Base-by-base conservation (phyloP, 2,888 invertebrate genomes). In the Ectobius pallidus region DNA sequence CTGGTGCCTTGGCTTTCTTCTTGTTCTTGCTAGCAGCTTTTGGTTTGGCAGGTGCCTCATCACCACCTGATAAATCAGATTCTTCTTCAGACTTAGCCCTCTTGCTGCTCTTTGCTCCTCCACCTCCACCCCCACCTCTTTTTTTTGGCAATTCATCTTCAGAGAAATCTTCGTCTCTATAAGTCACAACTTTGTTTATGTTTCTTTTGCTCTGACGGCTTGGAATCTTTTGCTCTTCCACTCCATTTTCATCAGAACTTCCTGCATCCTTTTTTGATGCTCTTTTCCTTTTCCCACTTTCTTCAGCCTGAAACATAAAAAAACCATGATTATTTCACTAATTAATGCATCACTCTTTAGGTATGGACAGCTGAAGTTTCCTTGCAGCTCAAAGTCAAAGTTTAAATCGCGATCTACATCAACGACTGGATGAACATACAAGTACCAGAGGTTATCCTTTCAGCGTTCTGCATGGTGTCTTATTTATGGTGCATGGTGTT, bases 1-100 rank as follows among this genome's bases (percentile, higher is more conserved):
- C 86, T 2, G 85, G 86, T 32, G 88, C 88, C 75, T 87, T 84
- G 25, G 85, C 86, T 78, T 89, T 88, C 82, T 89, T 88, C 74
- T 84, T 80, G 2, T 55, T 55, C 16, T 22, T 2, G 22, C 55
- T 22, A 6, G 87, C 81, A 11, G 42, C 14, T 32, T 69, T 67
- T 70, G 67, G 58, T 46, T 44, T 69, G 9, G 61, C 20, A 22
- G 16, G 16, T 16, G 20, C 2, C 20, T 61, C 68, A 30, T 69
- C 69, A 16, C 22, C 61, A 46, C 52, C 44, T 25, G 65, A 65
- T 14, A 65, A 14, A 46, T 70, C 62, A n/a, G 70, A 70, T 62
- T 62, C 44, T 14, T 70, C 70, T 22, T 34, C 52, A 18, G 25
- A 6, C 30, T 58, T 52, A 22, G 2, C 52, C 25, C 27, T 32